Percentiles rank a stretch among this genome's conserved stretches.
Conservation (phyloP, 2,888 invertebrate species). For the Esperia sulphurella region DNA sequence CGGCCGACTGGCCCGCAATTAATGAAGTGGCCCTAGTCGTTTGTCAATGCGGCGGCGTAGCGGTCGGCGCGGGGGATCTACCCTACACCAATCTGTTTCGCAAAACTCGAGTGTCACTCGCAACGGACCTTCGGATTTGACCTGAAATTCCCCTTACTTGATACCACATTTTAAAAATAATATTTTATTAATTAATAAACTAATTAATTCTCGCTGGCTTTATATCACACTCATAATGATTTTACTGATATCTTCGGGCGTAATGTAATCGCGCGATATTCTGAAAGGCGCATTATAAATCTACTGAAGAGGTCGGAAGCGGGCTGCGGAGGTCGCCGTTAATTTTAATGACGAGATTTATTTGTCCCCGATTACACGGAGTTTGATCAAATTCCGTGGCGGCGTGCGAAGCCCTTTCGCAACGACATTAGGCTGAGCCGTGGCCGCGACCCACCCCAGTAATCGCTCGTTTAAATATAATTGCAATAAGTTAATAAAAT, state of each 20-base stretch:
- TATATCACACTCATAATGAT: slow-evolving; percentile 26
- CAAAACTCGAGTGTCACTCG: slow-evolving; percentile 46
- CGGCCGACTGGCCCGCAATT: slow-evolving; percentile 66
- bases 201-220: neutral
- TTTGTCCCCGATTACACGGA: slow-evolving; percentile 63
- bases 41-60: slow-evolving; percentile 64
- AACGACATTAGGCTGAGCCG: slow-evolving; percentile 41
- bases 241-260: slow-evolving; percentile 44
- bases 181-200: too few relatives aligned
- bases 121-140: slow-evolving; percentile 18
- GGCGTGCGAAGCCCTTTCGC: slow-evolving; percentile 37
- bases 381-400: slow-evolving; percentile 62
- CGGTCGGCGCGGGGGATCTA: slow-evolving; percentile 38
- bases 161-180: neutral
- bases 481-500: slow-evolving; percentile 74
- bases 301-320: slow-evolving; percentile 63
- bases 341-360: slow-evolving; percentile 71
- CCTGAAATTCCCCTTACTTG: slow-evolving; percentile 23
- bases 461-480: slow-evolving; percentile 69
- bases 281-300: slow-evolving; percentile 64
- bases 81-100: slow-evolving; percentile 50
- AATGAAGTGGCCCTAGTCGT: slow-evolving; percentile 71
- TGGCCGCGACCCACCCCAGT: slow-evolving; percentile 34
- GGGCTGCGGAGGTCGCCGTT: slow-evolving; percentile 50
- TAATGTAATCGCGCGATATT: slow-evolving; percentile 46